Conservation (phyloP, 2,797 vertebrate species). For the Clarias pachynema region DNA sequence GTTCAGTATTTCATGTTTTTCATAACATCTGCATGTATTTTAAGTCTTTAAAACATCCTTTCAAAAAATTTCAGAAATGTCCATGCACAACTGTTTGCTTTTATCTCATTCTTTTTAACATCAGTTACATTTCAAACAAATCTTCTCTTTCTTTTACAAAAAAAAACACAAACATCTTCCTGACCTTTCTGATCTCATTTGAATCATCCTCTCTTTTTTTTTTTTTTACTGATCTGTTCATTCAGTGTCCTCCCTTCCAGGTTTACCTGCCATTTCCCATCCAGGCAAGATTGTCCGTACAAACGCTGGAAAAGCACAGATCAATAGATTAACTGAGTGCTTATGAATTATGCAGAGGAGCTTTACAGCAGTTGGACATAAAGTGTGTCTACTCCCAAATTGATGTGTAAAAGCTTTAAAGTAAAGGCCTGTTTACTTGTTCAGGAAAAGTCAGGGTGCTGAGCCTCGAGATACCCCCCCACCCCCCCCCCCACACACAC, state of each 20-base stretch:
- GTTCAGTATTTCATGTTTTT: not conserved
- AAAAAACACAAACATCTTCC: not conserved
- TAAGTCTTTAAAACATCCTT: not conserved
- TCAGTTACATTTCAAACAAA: not conserved
- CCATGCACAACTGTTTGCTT: not conserved
- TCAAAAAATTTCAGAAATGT: not conserved
- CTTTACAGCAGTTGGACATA: conserved; percentile 80
- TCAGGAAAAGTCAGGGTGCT: conserved; percentile 51
- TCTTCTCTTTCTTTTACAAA: not conserved
- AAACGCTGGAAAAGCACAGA: conserved; percentile 66
- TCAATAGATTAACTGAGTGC: conserved; percentile 83
- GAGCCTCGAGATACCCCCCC: conserved; percentile 30
- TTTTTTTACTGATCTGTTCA: conserved; percentile 10
- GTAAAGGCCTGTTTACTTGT: conserved; percentile 77
- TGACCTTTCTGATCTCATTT: conserved; percentile 15
- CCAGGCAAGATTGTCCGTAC: conserved; percentile 47
- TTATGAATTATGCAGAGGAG: conserved; percentile 78
- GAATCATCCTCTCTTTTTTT: conserved; percentile 23
- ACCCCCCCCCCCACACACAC: too few species aligned
- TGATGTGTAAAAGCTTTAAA: conserved; percentile 81
- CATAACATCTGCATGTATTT: not conserved
- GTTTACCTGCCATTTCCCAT: conserved; percentile 57
- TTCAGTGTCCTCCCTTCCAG: conserved; percentile 22
- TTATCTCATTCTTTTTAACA: not conserved
- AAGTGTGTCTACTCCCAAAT: conserved; percentile 76